Evolutionary conservation across 2,797 vertebrate genomes (phyloP), one percentile per base, ranked within the genome.

Genomic region (Sebastolobus altivelis): DNA sequence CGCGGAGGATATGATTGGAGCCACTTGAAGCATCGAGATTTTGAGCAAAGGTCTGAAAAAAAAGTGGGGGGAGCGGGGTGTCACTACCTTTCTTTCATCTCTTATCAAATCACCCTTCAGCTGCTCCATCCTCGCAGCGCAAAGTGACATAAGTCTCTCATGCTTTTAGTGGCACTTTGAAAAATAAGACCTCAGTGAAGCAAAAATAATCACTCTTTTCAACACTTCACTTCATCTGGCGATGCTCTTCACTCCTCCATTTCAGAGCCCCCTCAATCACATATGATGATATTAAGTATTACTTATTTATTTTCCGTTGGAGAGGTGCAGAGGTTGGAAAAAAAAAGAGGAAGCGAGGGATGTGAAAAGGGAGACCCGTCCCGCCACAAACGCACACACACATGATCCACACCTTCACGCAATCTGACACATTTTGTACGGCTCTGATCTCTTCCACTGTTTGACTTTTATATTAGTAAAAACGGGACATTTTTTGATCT

Each of bases 121-220:
- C 84, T 84, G 43, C 78, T 82, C 84, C 69, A 13, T 86, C 81
- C 81, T 90, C 69, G 58, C 83, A 62, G 81, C 65, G 81, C 88
- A 87, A 85, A 94, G 90, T 91, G 93, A 94, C 93, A 94, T 69
- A 88, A 93, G 90, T 92, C 93, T 94, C 93, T 91, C 91, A 87
- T 95, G 94, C 94, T 95, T 95, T 95, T 94, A 95, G 94, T 92
- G 91, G 92, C 92, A 93, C 94, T 95, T 94, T 94, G 90, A 93
- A 93, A 95, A 93, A 93, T 89, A 92, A 93, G 93, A 94, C 91
- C 91, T 94, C 93, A 91, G 89, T 91, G 90, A 92, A 95, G 93
- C 93, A 94, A 93, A 92, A 92, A 92, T 88, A 95, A 94, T 95
- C 89, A 91, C 87, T 90, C 83, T 85, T 90, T 89, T 89, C 94